These are phyloP conservation scores for Dromaius novaehollandiae DNA, from an alignment of 2,113 vertebrate species.

Conservation along the genomic window DNA sequence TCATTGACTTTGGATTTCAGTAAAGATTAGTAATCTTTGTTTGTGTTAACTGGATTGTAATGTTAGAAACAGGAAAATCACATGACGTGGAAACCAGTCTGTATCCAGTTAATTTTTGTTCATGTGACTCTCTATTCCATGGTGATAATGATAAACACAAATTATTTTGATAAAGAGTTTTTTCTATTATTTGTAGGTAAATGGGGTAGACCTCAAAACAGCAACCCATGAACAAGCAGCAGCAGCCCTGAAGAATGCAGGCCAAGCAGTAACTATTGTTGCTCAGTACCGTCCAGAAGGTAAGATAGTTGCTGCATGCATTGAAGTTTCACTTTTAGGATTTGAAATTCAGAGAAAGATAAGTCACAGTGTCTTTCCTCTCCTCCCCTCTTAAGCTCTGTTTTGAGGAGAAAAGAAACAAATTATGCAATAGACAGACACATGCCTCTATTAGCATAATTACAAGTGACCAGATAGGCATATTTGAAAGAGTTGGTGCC, in stretches of 20 bases:
- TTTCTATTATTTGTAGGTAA: slow-evolving; percentile 82
- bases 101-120: neutral
- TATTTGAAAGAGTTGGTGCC: neutral
- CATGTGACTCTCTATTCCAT: neutral
- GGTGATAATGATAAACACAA: neutral
- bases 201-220: slow-evolving; percentile 90
- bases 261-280: slow-evolving; percentile 94
- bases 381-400: neutral
- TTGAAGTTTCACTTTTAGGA: neutral
- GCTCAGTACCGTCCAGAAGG: slow-evolving; percentile 97
- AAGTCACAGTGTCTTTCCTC: neutral
- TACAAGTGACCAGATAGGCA: neutral
- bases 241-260: slow-evolving; percentile 93
- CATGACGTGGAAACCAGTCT: neutral
- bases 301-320: slow-evolving; percentile 57
- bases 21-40: neutral
- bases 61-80: neutral
- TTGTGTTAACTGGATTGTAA: neutral
- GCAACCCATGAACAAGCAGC: slow-evolving; percentile 97
- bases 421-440: neutral
- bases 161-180: slow-evolving; percentile 12
- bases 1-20: neutral
- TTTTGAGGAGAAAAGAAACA: neutral
- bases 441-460: neutral
- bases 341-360: neutral